Evolutionary conservation across 1,140 invertebrate genomes (phyloP).

Genomic region (Cyrtorhinus lividipennis): DNA sequence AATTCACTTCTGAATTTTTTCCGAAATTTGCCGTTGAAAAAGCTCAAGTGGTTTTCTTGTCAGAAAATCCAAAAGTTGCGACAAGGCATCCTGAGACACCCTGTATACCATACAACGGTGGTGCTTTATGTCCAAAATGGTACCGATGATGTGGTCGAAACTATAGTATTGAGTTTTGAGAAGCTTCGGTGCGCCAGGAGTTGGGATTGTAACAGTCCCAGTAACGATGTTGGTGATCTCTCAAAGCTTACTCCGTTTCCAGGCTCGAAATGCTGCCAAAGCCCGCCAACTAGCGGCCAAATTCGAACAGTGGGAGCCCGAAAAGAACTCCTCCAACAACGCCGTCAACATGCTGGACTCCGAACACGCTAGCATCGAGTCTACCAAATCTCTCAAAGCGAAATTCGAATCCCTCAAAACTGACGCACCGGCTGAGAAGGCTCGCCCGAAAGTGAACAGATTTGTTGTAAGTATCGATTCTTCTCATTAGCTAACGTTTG

Average conservation of each 20-base stretch:
- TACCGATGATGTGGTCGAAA: too few relatives aligned
- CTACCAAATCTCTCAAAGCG: conserved; percentile 40
- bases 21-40: too few relatives aligned
- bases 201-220: neutral
- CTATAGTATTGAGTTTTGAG: neutral
- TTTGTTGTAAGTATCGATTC: conserved; percentile 57
- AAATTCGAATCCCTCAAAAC: conserved; percentile 65
- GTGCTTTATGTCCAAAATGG: too few relatives aligned
- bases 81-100: too few relatives aligned
- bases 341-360: conserved; percentile 26
- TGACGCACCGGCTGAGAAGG: conserved; percentile 36
- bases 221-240: too few relatives aligned
- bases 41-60: too few relatives aligned
- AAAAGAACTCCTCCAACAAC: conserved; percentile 28
- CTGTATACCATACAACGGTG: too few relatives aligned
- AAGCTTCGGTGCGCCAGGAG: too few relatives aligned
- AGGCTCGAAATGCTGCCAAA: conserved; percentile 62
- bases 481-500: neutral
- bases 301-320: conserved; percentile 78
- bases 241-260: conserved; percentile 8
- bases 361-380: conserved; percentile 51
- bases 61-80: too few relatives aligned
- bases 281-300: conserved; percentile 76
- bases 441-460: conserved; percentile 59
- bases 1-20: too few relatives aligned